Percentiles rank a stretch among this genome's conserved stretches.
These are phyloP conservation scores for Trachelus troglodyta DNA, from an alignment of 2,888 invertebrate genomes.

Conservation along the genomic window DNA sequence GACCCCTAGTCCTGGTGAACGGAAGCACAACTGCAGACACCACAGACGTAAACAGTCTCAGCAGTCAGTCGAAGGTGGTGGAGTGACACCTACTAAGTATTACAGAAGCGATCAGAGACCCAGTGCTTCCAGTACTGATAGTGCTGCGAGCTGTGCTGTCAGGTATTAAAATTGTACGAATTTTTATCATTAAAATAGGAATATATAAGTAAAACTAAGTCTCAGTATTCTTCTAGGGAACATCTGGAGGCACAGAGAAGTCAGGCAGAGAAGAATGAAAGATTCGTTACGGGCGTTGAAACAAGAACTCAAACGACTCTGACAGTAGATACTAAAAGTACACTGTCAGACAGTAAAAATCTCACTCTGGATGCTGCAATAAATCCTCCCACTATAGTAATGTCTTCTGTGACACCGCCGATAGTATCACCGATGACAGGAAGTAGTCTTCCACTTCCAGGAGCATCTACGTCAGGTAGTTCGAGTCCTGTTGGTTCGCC, in stretches of 20 bases:
- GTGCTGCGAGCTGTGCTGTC: conserved; percentile 57
- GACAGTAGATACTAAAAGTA: conserved; percentile 26
- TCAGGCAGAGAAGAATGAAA: conserved; percentile 48
- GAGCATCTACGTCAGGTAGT: conserved; percentile 68
- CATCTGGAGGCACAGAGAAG: conserved; percentile 55
- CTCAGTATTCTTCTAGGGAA: conserved; percentile 44
- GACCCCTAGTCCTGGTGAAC: conserved; percentile 48
- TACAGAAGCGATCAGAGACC: conserved; percentile 77
- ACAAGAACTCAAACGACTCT: conserved; percentile 69
- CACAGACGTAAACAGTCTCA: conserved; percentile 63
- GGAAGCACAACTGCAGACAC: conserved; percentile 60
- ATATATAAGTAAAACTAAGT: conserved; percentile 3
- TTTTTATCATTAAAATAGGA: neutral
- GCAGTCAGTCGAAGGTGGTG: conserved; percentile 54
- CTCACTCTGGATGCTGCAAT: conserved; percentile 52
- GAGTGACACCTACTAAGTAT: conserved; percentile 63
- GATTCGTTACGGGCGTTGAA: conserved; percentile 41
- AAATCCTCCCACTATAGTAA: conserved; percentile 81
- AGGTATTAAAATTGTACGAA: conserved; percentile 39
- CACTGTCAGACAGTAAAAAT: conserved; percentile 31
- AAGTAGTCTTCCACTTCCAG: conserved; percentile 62
- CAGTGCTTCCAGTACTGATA: conserved; percentile 76
- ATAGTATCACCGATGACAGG: conserved; percentile 79
- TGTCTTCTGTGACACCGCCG: conserved; percentile 85
- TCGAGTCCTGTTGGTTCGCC: conserved; percentile 63